These are phyloP conservation scores for Pyralis farinalis DNA, from an alignment of 2,888 invertebrate species.

Conservation along the genomic window DNA sequence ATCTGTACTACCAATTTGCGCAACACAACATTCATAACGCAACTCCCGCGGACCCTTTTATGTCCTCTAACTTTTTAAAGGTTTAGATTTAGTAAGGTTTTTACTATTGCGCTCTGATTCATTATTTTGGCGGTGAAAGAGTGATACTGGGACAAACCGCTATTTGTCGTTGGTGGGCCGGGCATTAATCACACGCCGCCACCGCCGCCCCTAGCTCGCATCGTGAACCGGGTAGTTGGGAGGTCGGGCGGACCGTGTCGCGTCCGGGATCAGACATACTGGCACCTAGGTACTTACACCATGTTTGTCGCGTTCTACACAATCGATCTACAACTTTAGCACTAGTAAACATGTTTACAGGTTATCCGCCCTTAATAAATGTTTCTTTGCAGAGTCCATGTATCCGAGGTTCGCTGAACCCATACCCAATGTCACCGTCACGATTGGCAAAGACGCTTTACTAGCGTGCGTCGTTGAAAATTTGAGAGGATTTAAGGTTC, in stretches of 20 bases:
- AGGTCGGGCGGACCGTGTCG: not conserved
- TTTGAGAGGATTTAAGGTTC: constrained; percentile 92
- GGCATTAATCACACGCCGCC: constrained; percentile 59
- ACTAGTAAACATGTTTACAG: constrained; percentile 62
- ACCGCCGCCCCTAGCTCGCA: constrained; percentile 8
- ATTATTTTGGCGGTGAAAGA: constrained; percentile 65
- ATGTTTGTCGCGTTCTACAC: constrained; percentile 41
- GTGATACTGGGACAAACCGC: constrained; percentile 72
- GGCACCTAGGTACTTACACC: constrained; percentile 31
- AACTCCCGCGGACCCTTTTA: constrained; percentile 13
- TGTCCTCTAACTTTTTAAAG: constrained; percentile 26
- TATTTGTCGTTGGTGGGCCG: constrained; percentile 69
- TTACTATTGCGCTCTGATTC: constrained; percentile 49
- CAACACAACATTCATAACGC: constrained; percentile 8
- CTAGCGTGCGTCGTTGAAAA: constrained; percentile 95
- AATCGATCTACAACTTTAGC: constrained; percentile 45
- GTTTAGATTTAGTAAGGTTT: constrained; percentile 26
- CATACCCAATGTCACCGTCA: constrained; percentile 94
- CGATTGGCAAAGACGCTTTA: constrained; percentile 91
- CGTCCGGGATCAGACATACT: constrained; percentile 22
- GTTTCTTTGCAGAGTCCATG: constrained; percentile 80
- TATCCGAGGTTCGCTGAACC: constrained; percentile 93
- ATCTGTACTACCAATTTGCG: constrained; percentile 9
- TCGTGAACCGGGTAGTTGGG: not conserved
- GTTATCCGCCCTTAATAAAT: constrained; percentile 9